phyloP scores from a whole-genome alignment of 2,888 invertebrate species.

The Dicycla oo region DNA sequence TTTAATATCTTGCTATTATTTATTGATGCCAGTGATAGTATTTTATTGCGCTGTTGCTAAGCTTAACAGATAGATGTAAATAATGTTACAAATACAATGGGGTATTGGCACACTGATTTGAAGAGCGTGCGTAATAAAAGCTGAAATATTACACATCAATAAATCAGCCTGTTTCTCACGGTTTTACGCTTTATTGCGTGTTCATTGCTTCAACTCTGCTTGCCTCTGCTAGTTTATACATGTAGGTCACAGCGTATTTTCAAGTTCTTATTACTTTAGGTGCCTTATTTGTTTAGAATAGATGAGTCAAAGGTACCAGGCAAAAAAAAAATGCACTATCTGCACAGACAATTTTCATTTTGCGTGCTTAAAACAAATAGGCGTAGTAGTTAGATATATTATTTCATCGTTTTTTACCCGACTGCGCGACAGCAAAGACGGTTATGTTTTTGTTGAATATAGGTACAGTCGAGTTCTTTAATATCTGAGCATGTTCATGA shows the following conservation, averaged over 20 bases:
- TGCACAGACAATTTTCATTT: background rate
- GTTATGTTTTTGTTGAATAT: no score
- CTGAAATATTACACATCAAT: slow-evolving; percentile 9
- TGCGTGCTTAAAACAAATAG: no score
- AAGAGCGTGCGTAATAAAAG: slow-evolving; percentile 2
- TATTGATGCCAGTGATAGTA: background rate
- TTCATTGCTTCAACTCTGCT: slow-evolving; percentile 13
- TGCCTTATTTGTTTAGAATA: slow-evolving; percentile 3
- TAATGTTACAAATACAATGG: slow-evolving; percentile 19
- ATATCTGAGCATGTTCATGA: no score
- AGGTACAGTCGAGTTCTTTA: no score
- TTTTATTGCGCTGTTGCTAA: background rate
- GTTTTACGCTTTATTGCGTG: slow-evolving; percentile 36
- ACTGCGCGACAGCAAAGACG: no score
- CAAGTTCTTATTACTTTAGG: background rate
- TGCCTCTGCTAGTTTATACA: slow-evolving; percentile 7
- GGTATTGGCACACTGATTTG: slow-evolving; percentile 12
- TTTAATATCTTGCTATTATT: slow-evolving; percentile 10
- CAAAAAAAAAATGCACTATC: background rate
- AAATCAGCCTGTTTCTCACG: slow-evolving; percentile 29
- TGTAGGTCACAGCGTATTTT: background rate
- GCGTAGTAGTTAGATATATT: background rate
- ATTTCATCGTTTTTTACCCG: background rate
- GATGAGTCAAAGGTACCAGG: background rate
- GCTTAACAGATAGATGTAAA: background rate